These are phyloP conservation scores for Drosophila kuntzei DNA, from an alignment of 2,888 invertebrate genomes.

Conservation along the genomic window DNA sequence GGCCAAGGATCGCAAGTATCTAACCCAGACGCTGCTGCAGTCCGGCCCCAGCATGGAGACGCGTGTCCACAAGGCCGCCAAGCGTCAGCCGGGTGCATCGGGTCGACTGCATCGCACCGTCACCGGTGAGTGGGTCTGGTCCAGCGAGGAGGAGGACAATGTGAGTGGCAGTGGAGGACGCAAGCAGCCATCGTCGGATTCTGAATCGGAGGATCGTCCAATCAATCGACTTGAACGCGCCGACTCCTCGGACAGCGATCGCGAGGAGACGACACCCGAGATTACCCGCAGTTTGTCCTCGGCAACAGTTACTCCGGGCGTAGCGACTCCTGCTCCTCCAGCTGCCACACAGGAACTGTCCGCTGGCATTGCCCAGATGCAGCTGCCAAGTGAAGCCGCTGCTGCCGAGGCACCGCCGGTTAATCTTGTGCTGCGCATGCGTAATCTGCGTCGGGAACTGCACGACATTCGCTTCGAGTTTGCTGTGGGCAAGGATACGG, in stretches of 20 bases:
- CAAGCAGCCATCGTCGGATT: constrained; percentile 86
- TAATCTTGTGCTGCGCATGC: constrained; percentile 95
- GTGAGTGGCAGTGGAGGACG: constrained; percentile 85
- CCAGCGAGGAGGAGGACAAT: constrained; percentile 95
- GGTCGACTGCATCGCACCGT: constrained; percentile 95
- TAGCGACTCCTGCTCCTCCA: not conserved
- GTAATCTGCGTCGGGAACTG: constrained; percentile 95
- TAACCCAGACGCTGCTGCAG: constrained; percentile 93
- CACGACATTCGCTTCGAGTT: constrained; percentile 99
- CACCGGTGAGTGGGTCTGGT: constrained; percentile 99
- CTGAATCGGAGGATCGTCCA: constrained; percentile 87
- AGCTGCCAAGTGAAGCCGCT: constrained; percentile 59
- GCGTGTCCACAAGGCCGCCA: constrained; percentile 93
- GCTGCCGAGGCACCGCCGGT: constrained; percentile 86
- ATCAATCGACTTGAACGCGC: constrained; percentile 88
- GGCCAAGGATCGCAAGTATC: constrained; percentile 96
- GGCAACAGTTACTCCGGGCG: constrained; percentile 64
- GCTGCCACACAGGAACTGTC: constrained; percentile 60
- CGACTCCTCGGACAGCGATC: constrained; percentile 88
- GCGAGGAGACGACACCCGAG: constrained; percentile 85
- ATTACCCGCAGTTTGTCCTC: constrained; percentile 84
- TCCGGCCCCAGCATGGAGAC: constrained; percentile 95
- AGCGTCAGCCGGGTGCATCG: constrained; percentile 94
- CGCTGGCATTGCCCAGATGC: constrained; percentile 67
- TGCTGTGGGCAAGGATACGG: constrained; percentile 93